Conservation (phyloP, 2,113 vertebrate genomes). For the Motacilla tschutschensis region DNA sequence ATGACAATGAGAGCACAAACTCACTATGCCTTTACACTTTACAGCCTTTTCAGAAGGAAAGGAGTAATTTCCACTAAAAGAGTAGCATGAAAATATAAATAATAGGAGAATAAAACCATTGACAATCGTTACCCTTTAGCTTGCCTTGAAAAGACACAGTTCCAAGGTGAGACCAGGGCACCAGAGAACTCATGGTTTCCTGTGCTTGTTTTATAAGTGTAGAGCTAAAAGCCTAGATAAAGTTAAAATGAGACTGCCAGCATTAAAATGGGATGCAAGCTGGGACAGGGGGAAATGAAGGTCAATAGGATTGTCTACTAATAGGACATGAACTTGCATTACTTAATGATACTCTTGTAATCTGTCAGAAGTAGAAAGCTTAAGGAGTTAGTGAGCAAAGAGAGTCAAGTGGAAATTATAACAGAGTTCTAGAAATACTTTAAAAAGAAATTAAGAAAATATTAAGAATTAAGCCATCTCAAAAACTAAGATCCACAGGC, state of each 20-base stretch:
- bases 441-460: not conserved
- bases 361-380: constrained; percentile 37
- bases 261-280: constrained; percentile 24
- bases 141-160: not conserved
- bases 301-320: constrained; percentile 55
- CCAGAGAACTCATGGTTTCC: not conserved
- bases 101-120: not conserved
- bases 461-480: not conserved
- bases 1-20: not conserved
- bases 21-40: not conserved
- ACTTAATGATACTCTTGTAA: constrained; percentile 54
- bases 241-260: not conserved
- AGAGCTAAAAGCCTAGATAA: not conserved
- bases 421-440: not conserved
- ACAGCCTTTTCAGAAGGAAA: not conserved
- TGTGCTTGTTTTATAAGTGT: not conserved
- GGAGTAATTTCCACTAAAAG: not conserved
- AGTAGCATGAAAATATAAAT: not conserved
- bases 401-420: constrained; percentile 27
- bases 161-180: not conserved
- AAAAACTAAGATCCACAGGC: not conserved
- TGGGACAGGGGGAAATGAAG: constrained; percentile 15
- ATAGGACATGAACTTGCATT: constrained; percentile 58
- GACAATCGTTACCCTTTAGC: not conserved
- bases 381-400: constrained; percentile 12